Conservation (phyloP, 2,888 invertebrate species). For the Drosophila antonietae region DNA sequence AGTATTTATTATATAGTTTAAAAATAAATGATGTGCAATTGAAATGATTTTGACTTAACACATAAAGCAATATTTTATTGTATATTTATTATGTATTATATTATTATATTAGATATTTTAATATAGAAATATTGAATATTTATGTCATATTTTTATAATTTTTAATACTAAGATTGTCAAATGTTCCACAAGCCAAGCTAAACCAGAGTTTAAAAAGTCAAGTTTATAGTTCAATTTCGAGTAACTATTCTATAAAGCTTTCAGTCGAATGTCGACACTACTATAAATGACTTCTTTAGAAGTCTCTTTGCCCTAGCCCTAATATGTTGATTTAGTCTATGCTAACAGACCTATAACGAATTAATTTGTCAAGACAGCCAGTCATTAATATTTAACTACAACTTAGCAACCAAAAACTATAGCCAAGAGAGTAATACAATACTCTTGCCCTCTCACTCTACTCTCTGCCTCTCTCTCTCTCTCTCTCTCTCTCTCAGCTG, state of each 20-base stretch:
- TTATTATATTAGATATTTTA: too few species aligned
- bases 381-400: slow-evolving; percentile 9
- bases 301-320: background rate
- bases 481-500: slow-evolving; percentile 7
- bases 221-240: background rate
- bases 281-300: background rate
- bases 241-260: background rate
- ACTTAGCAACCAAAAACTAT: slow-evolving; percentile 4
- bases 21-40: too few species aligned
- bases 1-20: background rate
- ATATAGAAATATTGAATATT: too few species aligned
- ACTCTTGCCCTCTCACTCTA: background rate
- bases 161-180: too few species aligned
- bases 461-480: background rate
- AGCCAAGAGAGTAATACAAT: slow-evolving; percentile 7
- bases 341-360: background rate
- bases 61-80: background rate
- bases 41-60: background rate
- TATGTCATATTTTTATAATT: too few species aligned
- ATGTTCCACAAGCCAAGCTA: too few species aligned
- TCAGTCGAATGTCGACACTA: background rate
- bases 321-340: background rate
- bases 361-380: background rate
- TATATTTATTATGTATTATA: background rate
- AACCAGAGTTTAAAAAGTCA: too few species aligned